Conservation (phyloP, 2,797 vertebrate species). For the Sebastes itinus region DNA sequence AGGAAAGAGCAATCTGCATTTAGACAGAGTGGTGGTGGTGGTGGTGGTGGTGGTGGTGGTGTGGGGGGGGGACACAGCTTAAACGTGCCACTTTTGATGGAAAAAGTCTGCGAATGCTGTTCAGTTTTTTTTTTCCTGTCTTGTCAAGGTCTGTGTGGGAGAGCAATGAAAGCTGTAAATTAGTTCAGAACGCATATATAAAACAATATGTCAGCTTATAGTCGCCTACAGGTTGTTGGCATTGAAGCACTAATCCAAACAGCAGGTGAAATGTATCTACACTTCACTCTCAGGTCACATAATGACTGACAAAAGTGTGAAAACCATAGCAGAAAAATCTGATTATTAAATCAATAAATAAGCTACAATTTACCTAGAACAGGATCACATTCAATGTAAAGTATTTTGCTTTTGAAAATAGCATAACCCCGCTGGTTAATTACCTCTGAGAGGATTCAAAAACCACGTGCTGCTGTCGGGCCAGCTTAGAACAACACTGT, state of each 20-base stretch:
- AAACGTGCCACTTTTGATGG: conserved; percentile 29
- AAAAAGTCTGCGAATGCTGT: conserved; percentile 27
- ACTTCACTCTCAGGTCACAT: conserved; percentile 5
- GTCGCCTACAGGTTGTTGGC: conserved; percentile 4
- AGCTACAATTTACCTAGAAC: conserved; percentile 2
- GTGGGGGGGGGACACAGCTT: neutral
- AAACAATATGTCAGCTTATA: neutral
- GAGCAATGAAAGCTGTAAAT: conserved; percentile 31
- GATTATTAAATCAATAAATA: too few relatives aligned
- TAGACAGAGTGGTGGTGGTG: neutral
- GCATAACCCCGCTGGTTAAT: conserved; percentile 6
- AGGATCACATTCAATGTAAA: neutral
- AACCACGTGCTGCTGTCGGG: neutral
- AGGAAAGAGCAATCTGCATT: conserved; percentile 51
- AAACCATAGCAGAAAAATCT: neutral
- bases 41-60: too few relatives aligned
- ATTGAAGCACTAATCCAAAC: conserved; percentile 17
- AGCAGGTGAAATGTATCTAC: conserved; percentile 24
- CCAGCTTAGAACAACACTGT: conserved; percentile 4
- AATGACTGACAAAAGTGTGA: neutral
- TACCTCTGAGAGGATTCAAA: conserved; percentile 29
- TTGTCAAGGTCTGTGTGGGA: conserved; percentile 19
- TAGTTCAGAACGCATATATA: conserved; percentile 2
- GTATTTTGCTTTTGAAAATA: neutral
- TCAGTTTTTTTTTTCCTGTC: neutral